Conservation (phyloP, 2,888 invertebrate genomes). For the Polyommatus icarus region DNA sequence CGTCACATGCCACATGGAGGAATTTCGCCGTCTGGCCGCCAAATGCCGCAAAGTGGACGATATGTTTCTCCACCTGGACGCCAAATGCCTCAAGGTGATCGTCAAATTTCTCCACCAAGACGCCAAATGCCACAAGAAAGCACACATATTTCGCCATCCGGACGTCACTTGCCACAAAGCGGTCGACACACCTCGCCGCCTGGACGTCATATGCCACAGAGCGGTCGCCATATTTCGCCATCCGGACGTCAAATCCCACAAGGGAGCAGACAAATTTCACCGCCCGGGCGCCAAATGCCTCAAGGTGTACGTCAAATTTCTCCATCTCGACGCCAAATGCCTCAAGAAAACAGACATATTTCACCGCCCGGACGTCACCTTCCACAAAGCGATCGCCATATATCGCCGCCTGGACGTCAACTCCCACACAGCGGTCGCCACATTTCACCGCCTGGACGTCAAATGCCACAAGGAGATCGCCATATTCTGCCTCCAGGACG, state of each 20-base stretch:
- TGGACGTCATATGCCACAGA: conserved; percentile 4
- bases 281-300: neutral
- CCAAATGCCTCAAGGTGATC: neutral
- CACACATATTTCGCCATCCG: conserved; percentile 32
- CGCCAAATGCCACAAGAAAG: neutral
- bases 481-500: neutral
- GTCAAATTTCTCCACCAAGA: neutral
- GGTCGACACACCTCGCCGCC: neutral
- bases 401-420: neutral
- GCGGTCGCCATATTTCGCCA: neutral
- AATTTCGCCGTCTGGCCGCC: neutral
- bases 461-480: neutral
- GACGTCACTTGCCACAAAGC: conserved; percentile 35
- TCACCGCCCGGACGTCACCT: neutral
- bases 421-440: neutral
- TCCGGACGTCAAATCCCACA: neutral
- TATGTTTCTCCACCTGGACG: neutral
- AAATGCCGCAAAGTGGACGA: neutral
- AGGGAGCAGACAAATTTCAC: neutral
- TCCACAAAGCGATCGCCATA: neutral
- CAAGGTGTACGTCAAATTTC: neutral
- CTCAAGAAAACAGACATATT: neutral
- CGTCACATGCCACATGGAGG: conserved; percentile 34
- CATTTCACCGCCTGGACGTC: neutral
- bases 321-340: neutral